Percentiles rank a stretch among this genome's conserved stretches.
phyloP scores from a whole-genome alignment of 2,888 invertebrate species.

The Hirtodrosophila confusa region DNA sequence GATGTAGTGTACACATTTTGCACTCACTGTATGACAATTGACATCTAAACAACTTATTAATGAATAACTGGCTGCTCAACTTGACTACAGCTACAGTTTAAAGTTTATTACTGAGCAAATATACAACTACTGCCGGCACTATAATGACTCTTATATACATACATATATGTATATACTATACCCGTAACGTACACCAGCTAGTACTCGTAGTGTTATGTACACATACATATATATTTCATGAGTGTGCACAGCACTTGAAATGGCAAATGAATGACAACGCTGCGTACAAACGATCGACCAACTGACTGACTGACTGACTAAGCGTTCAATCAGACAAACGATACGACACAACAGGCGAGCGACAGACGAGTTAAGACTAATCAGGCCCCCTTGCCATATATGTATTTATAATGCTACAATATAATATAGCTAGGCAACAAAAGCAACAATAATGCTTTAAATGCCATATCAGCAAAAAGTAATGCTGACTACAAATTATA shows the following conservation, averaged over 20 bases:
- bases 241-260: conserved; percentile 74
- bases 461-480: conserved; percentile 77
- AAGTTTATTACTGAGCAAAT: conserved; percentile 59
- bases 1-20: conserved; percentile 24
- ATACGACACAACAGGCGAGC: conserved; percentile 20
- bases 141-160: conserved; percentile 40
- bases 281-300: conserved; percentile 65
- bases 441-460: conserved; percentile 70
- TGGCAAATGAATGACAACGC: conserved; percentile 76
- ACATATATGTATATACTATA: conserved; percentile 5
- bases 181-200: conserved; percentile 12
- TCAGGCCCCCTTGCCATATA: conserved; percentile 72
- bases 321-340: conserved; percentile 14
- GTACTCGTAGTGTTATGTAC: conserved; percentile 12
- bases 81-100: conserved; percentile 61
- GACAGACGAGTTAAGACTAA: conserved; percentile 66
- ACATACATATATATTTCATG: conserved; percentile 29
- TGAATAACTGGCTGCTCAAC: conserved; percentile 65
- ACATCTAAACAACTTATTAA: conserved; percentile 74
- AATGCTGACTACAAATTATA: conserved; percentile 76
- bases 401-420: conserved; percentile 52
- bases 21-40: conserved; percentile 63
- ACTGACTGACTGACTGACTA: conserved; percentile 31
- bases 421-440: conserved; percentile 57
- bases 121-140: conserved; percentile 62